phyloP scores from a whole-genome alignment of 2,113 vertebrate genomes.

The Dipodomys stephensi region DNA sequence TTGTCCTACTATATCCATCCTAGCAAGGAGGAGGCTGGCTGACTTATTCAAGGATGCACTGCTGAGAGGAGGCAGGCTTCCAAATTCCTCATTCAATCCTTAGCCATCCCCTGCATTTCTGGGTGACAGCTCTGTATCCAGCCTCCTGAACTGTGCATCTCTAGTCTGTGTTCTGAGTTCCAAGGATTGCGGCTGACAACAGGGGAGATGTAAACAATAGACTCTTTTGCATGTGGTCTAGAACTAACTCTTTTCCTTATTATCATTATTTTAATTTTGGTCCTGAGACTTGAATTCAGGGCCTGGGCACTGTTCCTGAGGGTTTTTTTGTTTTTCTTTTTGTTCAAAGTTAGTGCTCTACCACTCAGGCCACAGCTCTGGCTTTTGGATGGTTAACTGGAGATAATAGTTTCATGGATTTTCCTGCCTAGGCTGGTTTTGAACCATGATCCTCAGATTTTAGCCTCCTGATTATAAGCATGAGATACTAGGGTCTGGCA shows the following conservation, averaged over 20 bases:
- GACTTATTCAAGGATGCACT: not conserved
- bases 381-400: too few species aligned
- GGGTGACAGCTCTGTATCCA: not conserved
- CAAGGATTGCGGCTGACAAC: not conserved
- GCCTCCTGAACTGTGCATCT: not conserved
- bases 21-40: not conserved
- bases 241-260: constrained; percentile 17
- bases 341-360: too few species aligned
- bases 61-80: not conserved
- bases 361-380: too few species aligned
- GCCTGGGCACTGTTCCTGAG: too few species aligned
- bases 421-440: too few species aligned
- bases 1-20: not conserved
- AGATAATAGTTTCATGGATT: too few species aligned
- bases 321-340: too few species aligned
- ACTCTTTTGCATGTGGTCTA: not conserved
- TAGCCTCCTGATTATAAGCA: not conserved
- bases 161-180: not conserved
- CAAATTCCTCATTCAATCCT: not conserved
- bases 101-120: not conserved
- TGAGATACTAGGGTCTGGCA: too few species aligned
- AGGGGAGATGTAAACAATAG: not conserved
- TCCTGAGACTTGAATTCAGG: too few species aligned
- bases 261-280: too few species aligned
- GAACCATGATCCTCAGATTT: too few species aligned